Conservation (phyloP, 2,888 invertebrate genomes). For the Thereva unica region DNA sequence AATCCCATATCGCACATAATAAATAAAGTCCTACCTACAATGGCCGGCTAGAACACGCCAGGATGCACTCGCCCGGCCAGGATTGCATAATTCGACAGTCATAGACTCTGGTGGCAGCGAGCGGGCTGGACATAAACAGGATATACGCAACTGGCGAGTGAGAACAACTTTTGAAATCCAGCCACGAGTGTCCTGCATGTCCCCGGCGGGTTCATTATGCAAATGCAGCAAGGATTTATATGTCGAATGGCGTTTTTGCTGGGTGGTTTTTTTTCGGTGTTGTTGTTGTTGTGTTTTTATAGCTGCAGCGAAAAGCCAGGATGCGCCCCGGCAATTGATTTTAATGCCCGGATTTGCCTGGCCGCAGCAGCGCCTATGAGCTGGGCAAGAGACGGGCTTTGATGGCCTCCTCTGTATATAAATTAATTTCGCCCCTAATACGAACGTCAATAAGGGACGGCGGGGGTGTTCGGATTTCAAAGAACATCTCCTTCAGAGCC, state of each 20-base stretch:
- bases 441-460: neutral
- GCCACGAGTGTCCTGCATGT: slow-evolving; percentile 8
- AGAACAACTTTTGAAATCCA: slow-evolving; percentile 29
- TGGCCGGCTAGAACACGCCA: neutral
- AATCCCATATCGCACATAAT: slow-evolving; percentile 24
- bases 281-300: neutral
- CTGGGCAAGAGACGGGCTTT: slow-evolving; percentile 15
- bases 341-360: slow-evolving; percentile 26
- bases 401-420: neutral
- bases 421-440: slow-evolving; percentile 30
- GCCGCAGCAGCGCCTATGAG: slow-evolving; percentile 1
- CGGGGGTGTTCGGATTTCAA: slow-evolving; percentile 12
- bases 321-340: slow-evolving; percentile 25
- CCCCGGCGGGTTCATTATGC: slow-evolving; percentile 26
- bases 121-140: neutral
- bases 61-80: neutral
- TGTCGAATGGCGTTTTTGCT: slow-evolving; percentile 11
- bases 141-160: slow-evolving; percentile 8
- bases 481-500: slow-evolving; percentile 24
- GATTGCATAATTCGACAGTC: neutral
- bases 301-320: slow-evolving; percentile 5
- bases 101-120: neutral
- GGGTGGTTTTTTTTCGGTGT: too few species aligned
- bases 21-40: slow-evolving; percentile 9
- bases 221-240: slow-evolving; percentile 28